Base-by-base conservation (phyloP, 2,888 invertebrate genomes). In the Laspeyria flexula region DNA sequence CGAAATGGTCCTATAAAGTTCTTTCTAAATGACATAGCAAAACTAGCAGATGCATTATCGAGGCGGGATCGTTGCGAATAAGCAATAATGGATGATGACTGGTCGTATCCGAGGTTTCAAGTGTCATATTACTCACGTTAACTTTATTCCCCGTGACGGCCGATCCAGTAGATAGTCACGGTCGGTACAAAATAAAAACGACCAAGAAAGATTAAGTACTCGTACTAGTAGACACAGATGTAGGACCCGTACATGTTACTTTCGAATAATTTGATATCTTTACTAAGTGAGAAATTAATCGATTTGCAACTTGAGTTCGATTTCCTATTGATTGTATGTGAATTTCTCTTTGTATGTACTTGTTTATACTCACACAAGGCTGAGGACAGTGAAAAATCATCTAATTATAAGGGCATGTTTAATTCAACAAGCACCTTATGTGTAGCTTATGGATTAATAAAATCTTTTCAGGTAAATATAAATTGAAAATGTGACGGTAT, bases 31-130 rank as follows among this genome's bases (percentile, higher is more conserved):
- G 77, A 79, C 70, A 65, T 61, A 65, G 77, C 77, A 71, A 65
- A 66, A 75, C 50, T 62, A 69, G 62, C 57, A 65, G 70, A 71
- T 70, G 65, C 69, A 77, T 71, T 79, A 75, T 74, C 57, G 30
- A 47, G 50, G 60, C 60, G 58, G 66, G 68, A 74, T 72, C 71
- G 67, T 71, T 71, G 72, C 73, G 71, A 75, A 77, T 70, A 71
- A 73, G 70, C 71, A 73, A 77, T 81, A 81, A 80, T 75, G 75
- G 75, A 75, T 64, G 77, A 82, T 84, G 85, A 85, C 83, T 85
- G 51, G 72, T 56, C 68, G 58, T 62, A 68, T 64, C 61, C 60
- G 57, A 66, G 67, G 61, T 62, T 62, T 73, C 68, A 72, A 76
- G 72, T 74, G 72, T 75, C 77, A 77, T 66, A 76, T 79, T 79